Evolutionary conservation across 2,113 vertebrate genomes (phyloP).

Genomic region (Xiphophorus hellerii): DNA sequence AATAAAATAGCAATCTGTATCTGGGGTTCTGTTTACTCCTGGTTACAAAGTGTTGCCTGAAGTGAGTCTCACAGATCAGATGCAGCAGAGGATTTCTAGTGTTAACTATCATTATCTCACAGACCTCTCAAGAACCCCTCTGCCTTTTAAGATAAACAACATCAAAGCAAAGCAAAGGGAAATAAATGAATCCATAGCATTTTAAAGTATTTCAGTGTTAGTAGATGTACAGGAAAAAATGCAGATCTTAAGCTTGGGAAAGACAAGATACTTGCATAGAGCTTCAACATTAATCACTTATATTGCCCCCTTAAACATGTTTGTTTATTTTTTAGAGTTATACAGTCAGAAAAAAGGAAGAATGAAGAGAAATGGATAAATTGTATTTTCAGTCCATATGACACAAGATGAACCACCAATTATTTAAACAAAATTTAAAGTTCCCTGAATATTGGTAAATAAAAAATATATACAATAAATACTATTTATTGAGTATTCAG

Average conservation of each 20-base stretch:
- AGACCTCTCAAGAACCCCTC: neutral
- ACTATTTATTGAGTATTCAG: too few relatives aligned
- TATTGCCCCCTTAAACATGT: neutral
- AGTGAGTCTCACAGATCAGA: neutral
- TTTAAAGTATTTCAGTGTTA: too few relatives aligned
- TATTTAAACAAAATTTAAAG: neutral
- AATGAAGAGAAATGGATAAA: too few relatives aligned
- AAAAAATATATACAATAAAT: neutral
- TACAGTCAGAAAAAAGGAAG: too few relatives aligned
- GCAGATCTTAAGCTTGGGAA: neutral
- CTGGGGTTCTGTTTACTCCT: neutral
- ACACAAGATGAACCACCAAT: neutral
- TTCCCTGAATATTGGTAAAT: neutral
- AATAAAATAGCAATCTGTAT: too few relatives aligned
- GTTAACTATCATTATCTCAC: slow-evolving; percentile 1
- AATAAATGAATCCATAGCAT: neutral
- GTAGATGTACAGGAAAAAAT: neutral
- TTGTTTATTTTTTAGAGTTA: neutral
- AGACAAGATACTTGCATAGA: neutral
- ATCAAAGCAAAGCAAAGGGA: slow-evolving; percentile 9
- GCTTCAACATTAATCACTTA: neutral
- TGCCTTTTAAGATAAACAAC: slow-evolving; percentile 12
- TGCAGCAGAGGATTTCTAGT: neutral
- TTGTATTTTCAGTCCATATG: too few relatives aligned
- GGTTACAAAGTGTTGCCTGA: neutral